Evolutionary conservation across 2,888 invertebrate species (phyloP).

Genomic region (Cerceris rybyensis): DNA sequence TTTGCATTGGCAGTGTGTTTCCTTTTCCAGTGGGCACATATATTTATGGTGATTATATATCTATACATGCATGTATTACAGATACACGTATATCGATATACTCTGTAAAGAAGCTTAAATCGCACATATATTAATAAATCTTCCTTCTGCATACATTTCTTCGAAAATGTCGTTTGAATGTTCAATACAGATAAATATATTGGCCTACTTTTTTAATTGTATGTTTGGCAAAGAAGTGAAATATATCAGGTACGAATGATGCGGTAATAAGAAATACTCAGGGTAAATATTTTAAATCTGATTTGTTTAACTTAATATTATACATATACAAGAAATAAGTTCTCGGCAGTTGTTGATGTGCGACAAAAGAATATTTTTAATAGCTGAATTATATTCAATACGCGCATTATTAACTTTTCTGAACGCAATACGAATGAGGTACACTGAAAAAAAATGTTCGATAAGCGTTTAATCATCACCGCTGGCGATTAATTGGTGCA

Average conservation of each 20-base stretch:
- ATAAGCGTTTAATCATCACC: neutral
- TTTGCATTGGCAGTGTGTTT: slow-evolving; percentile 21
- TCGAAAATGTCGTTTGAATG: slow-evolving; percentile 9
- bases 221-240: slow-evolving; percentile 13
- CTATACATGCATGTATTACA: slow-evolving; percentile 13
- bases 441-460: neutral
- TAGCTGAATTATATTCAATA: slow-evolving; percentile 19
- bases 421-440: neutral
- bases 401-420: slow-evolving; percentile 7
- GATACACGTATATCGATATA: neutral
- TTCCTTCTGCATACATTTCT: neutral
- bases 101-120: neutral
- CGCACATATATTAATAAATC: neutral
- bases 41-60: slow-evolving; percentile 5
- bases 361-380: slow-evolving; percentile 40
- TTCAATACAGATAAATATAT: slow-evolving; percentile 15
- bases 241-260: slow-evolving; percentile 8
- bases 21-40: slow-evolving; percentile 2
- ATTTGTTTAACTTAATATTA: slow-evolving; percentile 43
- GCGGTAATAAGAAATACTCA: slow-evolving; percentile 48
- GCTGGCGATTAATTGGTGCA: neutral
- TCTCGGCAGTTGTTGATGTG: slow-evolving; percentile 21
- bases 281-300: slow-evolving; percentile 47
- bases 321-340: slow-evolving; percentile 30
- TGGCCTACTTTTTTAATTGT: slow-evolving; percentile 53